Evolutionary conservation across 23 tunicate genomes (phyloP).

Genomic region (Clavelina lepadiformis): DNA sequence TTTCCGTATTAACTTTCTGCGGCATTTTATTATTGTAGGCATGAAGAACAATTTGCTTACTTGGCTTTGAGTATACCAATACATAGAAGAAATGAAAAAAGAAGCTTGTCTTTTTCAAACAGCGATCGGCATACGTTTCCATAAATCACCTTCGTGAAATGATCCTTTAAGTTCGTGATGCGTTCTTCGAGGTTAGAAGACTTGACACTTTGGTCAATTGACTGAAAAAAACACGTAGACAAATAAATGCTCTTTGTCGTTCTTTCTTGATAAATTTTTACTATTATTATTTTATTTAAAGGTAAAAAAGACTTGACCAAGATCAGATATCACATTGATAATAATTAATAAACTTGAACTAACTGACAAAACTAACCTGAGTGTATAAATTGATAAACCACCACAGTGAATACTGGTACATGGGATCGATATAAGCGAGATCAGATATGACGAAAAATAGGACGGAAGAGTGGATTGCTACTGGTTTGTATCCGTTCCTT

Average conservation of each 20-base stretch:
- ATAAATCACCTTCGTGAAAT: constrained; percentile 61
- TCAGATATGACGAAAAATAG: constrained; percentile 89
- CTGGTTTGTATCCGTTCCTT: constrained; percentile 73
- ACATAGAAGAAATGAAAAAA: constrained; percentile 80
- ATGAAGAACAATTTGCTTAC: too few species aligned
- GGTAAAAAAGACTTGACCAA: not conserved
- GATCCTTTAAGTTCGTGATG: constrained; percentile 42
- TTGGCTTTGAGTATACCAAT: constrained; percentile 79
- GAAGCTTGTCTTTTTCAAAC: constrained; percentile 83
- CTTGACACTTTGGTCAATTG: constrained; percentile 58
- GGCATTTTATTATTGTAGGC: too few species aligned
- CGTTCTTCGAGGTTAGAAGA: constrained; percentile 46
- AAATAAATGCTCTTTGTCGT: too few species aligned
- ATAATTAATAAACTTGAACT: too few species aligned
- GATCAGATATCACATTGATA: too few species aligned
- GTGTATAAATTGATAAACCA: constrained; percentile 84
- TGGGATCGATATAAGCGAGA: constrained; percentile 86
- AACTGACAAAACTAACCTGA: too few species aligned
- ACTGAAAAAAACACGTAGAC: constrained; percentile 18
- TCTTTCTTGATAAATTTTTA: not conserved
- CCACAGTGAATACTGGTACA: constrained; percentile 82
- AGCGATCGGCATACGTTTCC: constrained; percentile 81
- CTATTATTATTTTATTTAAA: not conserved
- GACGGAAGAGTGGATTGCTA: constrained; percentile 79
- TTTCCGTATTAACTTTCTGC: too few species aligned